phyloP scores from a whole-genome alignment of 2,888 invertebrate species.

The Tetramorium bicarinatum region DNA sequence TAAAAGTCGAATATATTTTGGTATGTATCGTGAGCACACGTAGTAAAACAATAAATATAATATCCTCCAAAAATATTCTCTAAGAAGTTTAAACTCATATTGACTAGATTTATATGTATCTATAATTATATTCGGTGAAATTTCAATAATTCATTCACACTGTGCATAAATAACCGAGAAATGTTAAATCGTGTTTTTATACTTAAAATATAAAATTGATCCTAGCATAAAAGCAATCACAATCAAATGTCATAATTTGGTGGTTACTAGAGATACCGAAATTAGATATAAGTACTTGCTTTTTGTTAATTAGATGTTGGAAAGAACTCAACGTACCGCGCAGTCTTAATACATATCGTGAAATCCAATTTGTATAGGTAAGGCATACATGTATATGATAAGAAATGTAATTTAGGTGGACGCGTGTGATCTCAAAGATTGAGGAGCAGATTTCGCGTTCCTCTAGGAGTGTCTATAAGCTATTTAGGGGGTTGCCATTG shows the following conservation, averaged over 20 bases:
- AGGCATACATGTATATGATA: slow-evolving; percentile 11
- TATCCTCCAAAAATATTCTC: background rate
- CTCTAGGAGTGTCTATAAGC: slow-evolving; percentile 39
- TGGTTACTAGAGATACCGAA: background rate
- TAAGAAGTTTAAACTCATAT: background rate
- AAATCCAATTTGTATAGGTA: slow-evolving; percentile 42
- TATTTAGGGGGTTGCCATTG: slow-evolving; percentile 63
- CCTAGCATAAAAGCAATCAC: slow-evolving; percentile 12
- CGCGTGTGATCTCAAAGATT: slow-evolving; percentile 77
- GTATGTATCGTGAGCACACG: slow-evolving; percentile 1
- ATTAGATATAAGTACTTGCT: background rate
- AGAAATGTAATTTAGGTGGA: slow-evolving; percentile 60
- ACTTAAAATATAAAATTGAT: slow-evolving; percentile 25
- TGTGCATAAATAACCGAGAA: background rate
- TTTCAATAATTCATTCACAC: background rate
- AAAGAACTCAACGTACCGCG: slow-evolving; percentile 49
- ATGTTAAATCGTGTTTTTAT: background rate
- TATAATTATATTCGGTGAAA: background rate
- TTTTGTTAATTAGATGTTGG: background rate
- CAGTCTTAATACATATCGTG: slow-evolving; percentile 45
- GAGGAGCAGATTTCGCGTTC: slow-evolving; percentile 32
- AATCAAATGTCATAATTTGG: slow-evolving; percentile 15
- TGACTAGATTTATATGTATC: background rate
- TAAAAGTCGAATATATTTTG: slow-evolving; percentile 12
- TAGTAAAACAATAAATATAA: slow-evolving; percentile 4